Percentiles rank a stretch among this genome's conserved stretches.
Evolutionary conservation across 1,140 invertebrate genomes (phyloP).

Genomic region (Pteromalus puparum): DNA sequence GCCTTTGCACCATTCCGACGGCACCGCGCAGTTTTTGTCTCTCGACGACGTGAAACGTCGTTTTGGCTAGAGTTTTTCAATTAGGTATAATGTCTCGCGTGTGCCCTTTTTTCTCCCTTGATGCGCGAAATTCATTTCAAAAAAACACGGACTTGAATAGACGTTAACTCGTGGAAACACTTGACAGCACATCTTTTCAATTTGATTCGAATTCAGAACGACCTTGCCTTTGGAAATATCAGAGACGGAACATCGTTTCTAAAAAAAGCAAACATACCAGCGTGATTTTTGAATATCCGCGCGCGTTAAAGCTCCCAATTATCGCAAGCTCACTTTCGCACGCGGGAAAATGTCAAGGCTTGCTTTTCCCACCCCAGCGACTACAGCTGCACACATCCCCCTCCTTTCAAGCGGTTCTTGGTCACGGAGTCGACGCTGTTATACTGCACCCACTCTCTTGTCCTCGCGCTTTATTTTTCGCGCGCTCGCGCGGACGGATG

Average conservation of each 20-base stretch:
- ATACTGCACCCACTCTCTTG: background rate
- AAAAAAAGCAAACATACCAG: too few relatives aligned
- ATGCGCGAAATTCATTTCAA: too few relatives aligned
- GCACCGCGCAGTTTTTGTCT: background rate
- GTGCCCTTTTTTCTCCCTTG: too few relatives aligned
- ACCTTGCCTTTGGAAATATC: too few relatives aligned
- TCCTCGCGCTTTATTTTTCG: background rate
- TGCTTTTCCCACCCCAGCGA: background rate
- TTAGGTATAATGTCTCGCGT: background rate
- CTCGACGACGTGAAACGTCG: too few relatives aligned
- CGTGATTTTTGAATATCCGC: background rate
- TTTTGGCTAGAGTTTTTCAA: background rate
- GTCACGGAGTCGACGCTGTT: background rate
- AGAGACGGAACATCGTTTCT: too few relatives aligned
- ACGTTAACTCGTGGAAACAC: too few relatives aligned
- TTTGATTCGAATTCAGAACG: too few relatives aligned
- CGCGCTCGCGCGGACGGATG: too few relatives aligned
- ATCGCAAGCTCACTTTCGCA: background rate
- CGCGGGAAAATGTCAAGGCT: constrained; percentile 16
- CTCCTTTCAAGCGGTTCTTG: background rate
- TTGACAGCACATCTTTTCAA: too few relatives aligned
- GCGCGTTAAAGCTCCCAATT: background rate
- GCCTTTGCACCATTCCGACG: background rate
- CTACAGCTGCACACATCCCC: background rate
- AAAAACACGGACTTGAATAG: too few relatives aligned